Percentiles rank a stretch among this genome's conserved stretches.
Conservation (phyloP, 1,140 invertebrate species). For the Calycopis cecrops region DNA sequence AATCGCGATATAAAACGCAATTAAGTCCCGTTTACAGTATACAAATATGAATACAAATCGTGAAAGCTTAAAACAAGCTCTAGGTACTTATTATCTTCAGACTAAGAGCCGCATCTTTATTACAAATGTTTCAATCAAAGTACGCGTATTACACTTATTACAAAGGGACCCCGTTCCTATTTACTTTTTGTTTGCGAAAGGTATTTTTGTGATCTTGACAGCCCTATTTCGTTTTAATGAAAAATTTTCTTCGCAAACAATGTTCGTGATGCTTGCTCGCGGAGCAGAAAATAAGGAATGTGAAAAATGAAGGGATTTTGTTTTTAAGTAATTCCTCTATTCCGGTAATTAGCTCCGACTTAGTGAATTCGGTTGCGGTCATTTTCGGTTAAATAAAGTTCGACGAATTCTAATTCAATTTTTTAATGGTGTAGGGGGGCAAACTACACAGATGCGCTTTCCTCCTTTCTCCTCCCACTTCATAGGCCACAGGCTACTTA, state of each 20-base stretch:
- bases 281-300: slow-evolving; percentile 60
- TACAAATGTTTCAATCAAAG: slow-evolving; percentile 37
- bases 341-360: background rate
- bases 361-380: background rate
- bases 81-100: too few relatives aligned
- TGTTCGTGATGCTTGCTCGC: slow-evolving; percentile 47
- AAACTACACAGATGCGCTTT: too few relatives aligned
- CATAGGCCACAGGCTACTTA: too few relatives aligned
- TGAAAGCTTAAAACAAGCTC: too few relatives aligned
- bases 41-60: too few relatives aligned
- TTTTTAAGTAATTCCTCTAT: slow-evolving; percentile 34
- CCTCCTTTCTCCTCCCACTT: too few relatives aligned
- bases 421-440: too few relatives aligned
- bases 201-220: slow-evolving; percentile 27
- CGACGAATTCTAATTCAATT: slow-evolving; percentile 23
- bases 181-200: slow-evolving; percentile 11
- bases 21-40: too few relatives aligned
- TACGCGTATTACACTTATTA: slow-evolving; percentile 20
- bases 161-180: slow-evolving; percentile 16
- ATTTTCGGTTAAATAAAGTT: background rate
- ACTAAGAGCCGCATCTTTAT: slow-evolving; percentile 31
- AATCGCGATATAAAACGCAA: too few relatives aligned
- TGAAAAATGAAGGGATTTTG: slow-evolving; percentile 42
- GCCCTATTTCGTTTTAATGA: slow-evolving; percentile 45
- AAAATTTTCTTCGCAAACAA: slow-evolving; percentile 46